Evolutionary conservation across 1,140 invertebrate species (phyloP).

Genomic region (Campoletis sonorensis): DNA sequence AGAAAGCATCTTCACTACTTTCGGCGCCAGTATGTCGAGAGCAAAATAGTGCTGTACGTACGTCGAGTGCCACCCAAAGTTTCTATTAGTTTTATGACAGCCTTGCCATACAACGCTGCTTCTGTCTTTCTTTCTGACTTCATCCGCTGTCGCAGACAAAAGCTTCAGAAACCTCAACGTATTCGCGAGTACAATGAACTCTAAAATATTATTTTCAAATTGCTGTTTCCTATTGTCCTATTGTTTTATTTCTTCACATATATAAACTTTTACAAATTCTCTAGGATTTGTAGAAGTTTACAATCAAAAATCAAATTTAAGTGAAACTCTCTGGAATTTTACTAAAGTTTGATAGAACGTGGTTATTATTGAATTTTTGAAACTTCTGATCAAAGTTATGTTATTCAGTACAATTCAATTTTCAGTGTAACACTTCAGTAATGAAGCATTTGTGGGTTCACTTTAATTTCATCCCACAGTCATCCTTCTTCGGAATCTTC

Average conservation of each 20-base stretch:
- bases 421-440: too few relatives aligned
- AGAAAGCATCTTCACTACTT: constrained; percentile 13
- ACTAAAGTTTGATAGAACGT: too few relatives aligned
- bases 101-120: neutral
- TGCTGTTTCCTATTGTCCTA: neutral
- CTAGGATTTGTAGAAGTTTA: too few relatives aligned
- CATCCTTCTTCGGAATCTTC: too few relatives aligned
- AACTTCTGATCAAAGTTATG: too few relatives aligned
- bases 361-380: too few relatives aligned
- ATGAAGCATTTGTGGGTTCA: too few relatives aligned
- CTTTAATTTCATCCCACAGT: too few relatives aligned
- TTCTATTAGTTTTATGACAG: constrained; percentile 42
- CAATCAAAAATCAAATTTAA: too few relatives aligned
- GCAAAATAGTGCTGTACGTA: constrained; percentile 36
- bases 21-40: neutral
- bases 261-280: neutral
- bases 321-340: too few relatives aligned
- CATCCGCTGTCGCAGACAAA: neutral
- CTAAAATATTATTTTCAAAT: neutral
- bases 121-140: neutral
- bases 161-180: neutral
- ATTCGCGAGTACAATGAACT: neutral
- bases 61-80: constrained; percentile 2
- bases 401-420: too few relatives aligned
- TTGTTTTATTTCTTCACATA: neutral